Evolutionary conservation across 2,113 vertebrate genomes (phyloP).

Genomic region (Etheostoma cragini): DNA sequence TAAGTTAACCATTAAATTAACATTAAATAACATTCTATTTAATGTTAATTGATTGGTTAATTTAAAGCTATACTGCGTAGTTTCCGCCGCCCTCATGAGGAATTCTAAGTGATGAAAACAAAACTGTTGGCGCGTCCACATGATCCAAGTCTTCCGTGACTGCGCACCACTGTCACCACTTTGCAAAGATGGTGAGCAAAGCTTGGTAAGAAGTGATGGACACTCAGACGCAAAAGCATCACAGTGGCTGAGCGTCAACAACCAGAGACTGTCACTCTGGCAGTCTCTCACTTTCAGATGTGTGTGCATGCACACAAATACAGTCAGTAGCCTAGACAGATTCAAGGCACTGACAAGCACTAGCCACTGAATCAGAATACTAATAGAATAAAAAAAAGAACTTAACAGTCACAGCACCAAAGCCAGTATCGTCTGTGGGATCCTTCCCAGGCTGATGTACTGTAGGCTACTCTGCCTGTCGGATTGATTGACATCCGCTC

Average conservation of each 20-base stretch:
- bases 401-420: constrained; percentile 69
- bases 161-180: neutral
- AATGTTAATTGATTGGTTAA: neutral
- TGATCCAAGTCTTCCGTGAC: no score
- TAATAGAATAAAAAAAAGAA: constrained; percentile 61
- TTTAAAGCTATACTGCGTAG: neutral
- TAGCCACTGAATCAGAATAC: constrained; percentile 81
- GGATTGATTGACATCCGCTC: constrained; percentile 78
- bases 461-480: constrained; percentile 77
- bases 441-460: constrained; percentile 67
- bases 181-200: constrained; percentile 48
- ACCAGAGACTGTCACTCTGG: constrained; percentile 70
- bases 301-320: constrained; percentile 42
- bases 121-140: no score
- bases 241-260: constrained; percentile 71
- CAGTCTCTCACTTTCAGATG: constrained; percentile 64
- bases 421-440: constrained; percentile 67
- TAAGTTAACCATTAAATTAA: neutral
- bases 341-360: constrained; percentile 72
- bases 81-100: no score
- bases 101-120: no score
- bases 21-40: neutral
- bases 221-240: constrained; percentile 64
- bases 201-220: constrained; percentile 65
- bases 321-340: constrained; percentile 68